These are phyloP conservation scores for Orchestia grillus DNA, from an alignment of 1,140 invertebrate genomes.

Conservation along the genomic window DNA sequence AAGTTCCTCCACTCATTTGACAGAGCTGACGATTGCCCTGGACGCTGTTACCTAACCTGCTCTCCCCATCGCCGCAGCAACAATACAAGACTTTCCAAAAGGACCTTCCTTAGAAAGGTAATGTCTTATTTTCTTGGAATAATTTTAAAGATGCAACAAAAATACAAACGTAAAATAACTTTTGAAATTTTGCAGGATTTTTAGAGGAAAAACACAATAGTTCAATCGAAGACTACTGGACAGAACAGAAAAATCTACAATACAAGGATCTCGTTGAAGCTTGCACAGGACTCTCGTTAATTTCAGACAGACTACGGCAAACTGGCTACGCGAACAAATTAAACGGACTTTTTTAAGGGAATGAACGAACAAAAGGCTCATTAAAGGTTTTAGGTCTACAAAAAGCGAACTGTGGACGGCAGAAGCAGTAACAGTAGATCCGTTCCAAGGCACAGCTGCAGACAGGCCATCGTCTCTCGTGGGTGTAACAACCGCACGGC, in stretches of 20 bases:
- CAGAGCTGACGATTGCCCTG: neutral
- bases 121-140: neutral
- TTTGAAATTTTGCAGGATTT: neutral
- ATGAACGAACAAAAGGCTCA: neutral
- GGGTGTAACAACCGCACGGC: neutral
- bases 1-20: neutral
- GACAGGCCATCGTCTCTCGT: neutral
- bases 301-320: neutral
- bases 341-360: neutral
- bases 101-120: slow-evolving; percentile 38
- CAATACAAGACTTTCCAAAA: neutral
- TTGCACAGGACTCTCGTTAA: neutral
- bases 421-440: neutral
- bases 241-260: neutral
- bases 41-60: neutral
- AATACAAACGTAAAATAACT: neutral
- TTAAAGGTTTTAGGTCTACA: slow-evolving; percentile 1
- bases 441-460: slow-evolving; percentile 4
- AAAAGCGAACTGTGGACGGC: neutral
- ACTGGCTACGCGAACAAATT: neutral
- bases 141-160: neutral
- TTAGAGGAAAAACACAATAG: neutral
- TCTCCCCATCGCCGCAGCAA: neutral
- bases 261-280: neutral
- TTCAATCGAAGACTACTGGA: neutral